phyloP scores from a whole-genome alignment of 2,797 vertebrate genomes.

The Nyctalus aviator region DNA sequence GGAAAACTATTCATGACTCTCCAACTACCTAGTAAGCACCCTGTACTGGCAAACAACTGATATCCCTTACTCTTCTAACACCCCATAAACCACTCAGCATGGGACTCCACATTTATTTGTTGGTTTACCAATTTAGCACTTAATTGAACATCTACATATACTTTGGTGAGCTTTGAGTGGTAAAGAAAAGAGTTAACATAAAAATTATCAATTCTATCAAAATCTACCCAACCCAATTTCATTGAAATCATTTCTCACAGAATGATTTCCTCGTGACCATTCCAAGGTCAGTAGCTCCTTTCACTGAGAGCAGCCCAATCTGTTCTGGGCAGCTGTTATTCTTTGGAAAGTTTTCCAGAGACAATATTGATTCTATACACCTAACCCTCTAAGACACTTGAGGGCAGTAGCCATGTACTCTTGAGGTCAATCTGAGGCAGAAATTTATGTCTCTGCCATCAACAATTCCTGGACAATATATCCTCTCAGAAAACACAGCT shows the following conservation, averaged over 20 bases:
- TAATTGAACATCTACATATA: not conserved
- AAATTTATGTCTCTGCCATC: not conserved
- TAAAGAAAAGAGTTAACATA: slow-evolving; percentile 1
- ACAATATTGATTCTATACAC: not conserved
- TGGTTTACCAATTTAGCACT: not conserved
- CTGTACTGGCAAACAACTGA: not conserved
- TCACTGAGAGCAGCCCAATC: not conserved
- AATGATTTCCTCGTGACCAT: not conserved
- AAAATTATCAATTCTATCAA: slow-evolving; percentile 1
- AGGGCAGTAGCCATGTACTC: not conserved
- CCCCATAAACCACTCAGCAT: not conserved
- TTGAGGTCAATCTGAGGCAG: not conserved
- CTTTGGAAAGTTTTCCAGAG: not conserved
- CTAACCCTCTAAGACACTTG: not conserved
- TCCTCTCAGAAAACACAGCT: not conserved
- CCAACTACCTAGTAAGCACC: not conserved
- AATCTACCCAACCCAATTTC: not conserved
- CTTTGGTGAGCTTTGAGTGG: not conserved
- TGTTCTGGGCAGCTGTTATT: not conserved
- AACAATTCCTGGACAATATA: not conserved
- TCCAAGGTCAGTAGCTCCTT: not conserved
- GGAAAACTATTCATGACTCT: not conserved
- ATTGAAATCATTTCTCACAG: not conserved
- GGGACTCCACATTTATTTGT: not conserved
- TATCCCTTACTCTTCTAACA: not conserved